Percentiles rank a stretch among this genome's conserved stretches.
Evolutionary conservation across 2,888 invertebrate genomes (phyloP).

Genomic region (Epinotia bilunana): DNA sequence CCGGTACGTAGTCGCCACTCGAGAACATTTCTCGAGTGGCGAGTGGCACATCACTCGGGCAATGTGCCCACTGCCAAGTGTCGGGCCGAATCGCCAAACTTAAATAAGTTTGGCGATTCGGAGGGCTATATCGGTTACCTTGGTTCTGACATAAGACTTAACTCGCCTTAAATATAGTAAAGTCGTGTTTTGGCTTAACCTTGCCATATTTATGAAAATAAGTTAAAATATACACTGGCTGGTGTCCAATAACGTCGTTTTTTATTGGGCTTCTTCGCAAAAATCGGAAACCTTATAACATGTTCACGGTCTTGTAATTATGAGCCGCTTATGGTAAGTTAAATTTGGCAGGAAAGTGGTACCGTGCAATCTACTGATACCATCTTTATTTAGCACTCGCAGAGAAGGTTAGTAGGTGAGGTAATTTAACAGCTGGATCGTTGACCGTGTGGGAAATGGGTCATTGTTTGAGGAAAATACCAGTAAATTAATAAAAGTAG

Average conservation of each 20-base stretch:
- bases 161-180: neutral
- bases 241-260: slow-evolving; percentile 14
- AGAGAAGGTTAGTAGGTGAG: slow-evolving; percentile 44
- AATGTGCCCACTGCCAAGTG: no score
- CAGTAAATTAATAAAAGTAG: slow-evolving; percentile 2
- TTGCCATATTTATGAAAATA: neutral
- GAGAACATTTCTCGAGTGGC: no score
- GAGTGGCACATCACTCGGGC: no score
- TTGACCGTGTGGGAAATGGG: slow-evolving; percentile 26
- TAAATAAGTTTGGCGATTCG: no score
- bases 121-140: no score
- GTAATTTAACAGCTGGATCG: slow-evolving; percentile 29
- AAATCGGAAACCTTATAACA: slow-evolving; percentile 40
- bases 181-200: neutral
- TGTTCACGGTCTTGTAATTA: slow-evolving; percentile 26
- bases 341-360: slow-evolving; percentile 42
- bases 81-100: no score
- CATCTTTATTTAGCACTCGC: slow-evolving; percentile 33
- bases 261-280: slow-evolving; percentile 36
- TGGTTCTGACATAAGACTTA: neutral
- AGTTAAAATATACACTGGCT: neutral
- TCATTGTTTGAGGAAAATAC: slow-evolving; percentile 33
- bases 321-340: slow-evolving; percentile 31
- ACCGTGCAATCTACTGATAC: slow-evolving; percentile 34
- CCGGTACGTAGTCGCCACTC: no score